Conservation (phyloP, 2,888 invertebrate genomes). For the Prosapia bicincta region DNA sequence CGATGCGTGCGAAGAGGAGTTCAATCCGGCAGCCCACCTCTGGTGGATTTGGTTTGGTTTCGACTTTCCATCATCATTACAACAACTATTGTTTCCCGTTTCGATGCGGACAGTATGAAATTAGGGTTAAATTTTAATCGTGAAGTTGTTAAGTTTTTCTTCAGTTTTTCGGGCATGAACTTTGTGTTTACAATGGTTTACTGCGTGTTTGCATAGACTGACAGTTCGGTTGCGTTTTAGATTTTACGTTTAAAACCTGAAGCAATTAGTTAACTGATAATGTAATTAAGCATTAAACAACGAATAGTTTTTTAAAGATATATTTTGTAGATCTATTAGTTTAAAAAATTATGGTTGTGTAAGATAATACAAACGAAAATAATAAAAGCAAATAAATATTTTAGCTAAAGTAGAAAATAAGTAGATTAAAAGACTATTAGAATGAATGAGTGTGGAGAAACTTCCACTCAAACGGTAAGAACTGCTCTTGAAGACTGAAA, state of each 20-base stretch:
- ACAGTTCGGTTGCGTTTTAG: background rate
- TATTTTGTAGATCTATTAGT: background rate
- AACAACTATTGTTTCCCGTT: conserved; percentile 18
- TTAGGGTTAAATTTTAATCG: background rate
- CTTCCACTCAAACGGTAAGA: background rate
- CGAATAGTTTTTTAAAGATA: background rate
- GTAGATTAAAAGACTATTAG: background rate
- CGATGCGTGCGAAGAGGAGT: background rate
- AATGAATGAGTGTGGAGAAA: background rate
- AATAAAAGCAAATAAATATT: background rate
- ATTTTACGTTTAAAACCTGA: background rate
- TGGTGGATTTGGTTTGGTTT: background rate
- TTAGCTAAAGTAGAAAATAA: background rate
- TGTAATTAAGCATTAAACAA: background rate
- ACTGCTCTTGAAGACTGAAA: background rate
- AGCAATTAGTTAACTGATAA: background rate
- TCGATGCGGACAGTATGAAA: background rate
- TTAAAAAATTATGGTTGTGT: background rate
- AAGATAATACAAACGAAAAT: background rate
- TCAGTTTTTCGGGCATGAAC: background rate
- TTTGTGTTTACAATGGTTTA: background rate
- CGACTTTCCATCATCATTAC: conserved; percentile 11
- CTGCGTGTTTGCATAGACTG: background rate
- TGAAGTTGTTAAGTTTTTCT: background rate
- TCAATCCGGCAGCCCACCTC: background rate